phyloP scores from a whole-genome alignment of 2,797 vertebrate species.

The Sebastes diaconus region DNA sequence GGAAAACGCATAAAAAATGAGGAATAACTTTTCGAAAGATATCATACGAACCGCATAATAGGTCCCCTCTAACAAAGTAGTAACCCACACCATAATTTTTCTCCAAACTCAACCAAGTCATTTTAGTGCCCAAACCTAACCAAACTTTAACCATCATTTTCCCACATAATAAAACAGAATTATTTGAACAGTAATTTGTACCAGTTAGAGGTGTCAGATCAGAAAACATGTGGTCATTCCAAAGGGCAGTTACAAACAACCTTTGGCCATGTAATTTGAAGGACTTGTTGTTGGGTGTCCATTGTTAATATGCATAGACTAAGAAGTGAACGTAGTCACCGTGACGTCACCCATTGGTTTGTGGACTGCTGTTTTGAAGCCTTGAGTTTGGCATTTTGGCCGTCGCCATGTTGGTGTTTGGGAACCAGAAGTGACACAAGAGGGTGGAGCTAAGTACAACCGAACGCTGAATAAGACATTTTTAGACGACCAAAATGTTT shows the following conservation, averaged over 20 bases:
- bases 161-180: background rate
- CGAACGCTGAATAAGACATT: no score
- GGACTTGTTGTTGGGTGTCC: background rate
- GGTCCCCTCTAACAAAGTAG: background rate
- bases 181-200: background rate
- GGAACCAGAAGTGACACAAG: no score
- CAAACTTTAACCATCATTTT: background rate
- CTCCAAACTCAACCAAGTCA: background rate
- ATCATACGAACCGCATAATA: no score
- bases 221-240: background rate
- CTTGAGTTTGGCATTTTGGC: no score
- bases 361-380: no score
- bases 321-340: background rate
- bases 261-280: no score
- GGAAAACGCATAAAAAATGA: no score
- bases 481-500: no score
- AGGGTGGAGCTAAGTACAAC: no score
- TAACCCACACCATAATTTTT: background rate
- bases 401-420: no score
- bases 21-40: no score
- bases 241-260: background rate
- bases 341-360: background rate
- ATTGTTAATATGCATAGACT: no score
- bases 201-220: background rate
- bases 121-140: background rate